Conservation (phyloP, 1,140 invertebrate species). For the Hetaerina americana region DNA sequence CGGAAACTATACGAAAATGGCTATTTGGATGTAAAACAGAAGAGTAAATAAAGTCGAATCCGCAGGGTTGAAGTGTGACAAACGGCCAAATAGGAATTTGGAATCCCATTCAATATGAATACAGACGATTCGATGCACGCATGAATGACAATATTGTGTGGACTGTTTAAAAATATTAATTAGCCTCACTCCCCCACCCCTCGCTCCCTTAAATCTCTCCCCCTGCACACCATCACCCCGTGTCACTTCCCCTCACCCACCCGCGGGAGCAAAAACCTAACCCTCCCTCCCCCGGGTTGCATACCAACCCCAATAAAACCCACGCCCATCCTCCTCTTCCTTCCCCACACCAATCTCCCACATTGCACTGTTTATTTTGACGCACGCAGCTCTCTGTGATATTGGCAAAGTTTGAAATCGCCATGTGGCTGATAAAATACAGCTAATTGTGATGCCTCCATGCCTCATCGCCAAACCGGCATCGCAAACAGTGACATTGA, state of each 20-base stretch:
- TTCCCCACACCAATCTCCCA: too few relatives aligned
- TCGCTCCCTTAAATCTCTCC: neutral
- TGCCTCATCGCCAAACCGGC: too few relatives aligned
- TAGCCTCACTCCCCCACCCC: too few relatives aligned
- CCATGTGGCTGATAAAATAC: neutral
- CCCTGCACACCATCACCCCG: neutral
- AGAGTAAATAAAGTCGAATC: neutral
- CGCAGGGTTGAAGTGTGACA: neutral
- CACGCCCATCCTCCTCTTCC: too few relatives aligned
- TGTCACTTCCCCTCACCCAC: too few relatives aligned
- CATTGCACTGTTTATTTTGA: neutral
- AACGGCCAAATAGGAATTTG: neutral
- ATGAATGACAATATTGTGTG: neutral
- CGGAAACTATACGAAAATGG: neutral
- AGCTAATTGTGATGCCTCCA: neutral
- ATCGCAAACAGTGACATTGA: too few relatives aligned
- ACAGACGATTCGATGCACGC: neutral
- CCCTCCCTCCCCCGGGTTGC: too few relatives aligned
- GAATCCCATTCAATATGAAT: neutral
- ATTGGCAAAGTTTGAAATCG: neutral
- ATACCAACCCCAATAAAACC: too few relatives aligned
- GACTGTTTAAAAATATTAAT: neutral
- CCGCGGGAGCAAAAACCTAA: too few relatives aligned
- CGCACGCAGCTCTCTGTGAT: neutral
- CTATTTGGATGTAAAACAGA: neutral